These are phyloP conservation scores for Pocota personata DNA, from an alignment of 2,888 invertebrate species.

Conservation along the genomic window DNA sequence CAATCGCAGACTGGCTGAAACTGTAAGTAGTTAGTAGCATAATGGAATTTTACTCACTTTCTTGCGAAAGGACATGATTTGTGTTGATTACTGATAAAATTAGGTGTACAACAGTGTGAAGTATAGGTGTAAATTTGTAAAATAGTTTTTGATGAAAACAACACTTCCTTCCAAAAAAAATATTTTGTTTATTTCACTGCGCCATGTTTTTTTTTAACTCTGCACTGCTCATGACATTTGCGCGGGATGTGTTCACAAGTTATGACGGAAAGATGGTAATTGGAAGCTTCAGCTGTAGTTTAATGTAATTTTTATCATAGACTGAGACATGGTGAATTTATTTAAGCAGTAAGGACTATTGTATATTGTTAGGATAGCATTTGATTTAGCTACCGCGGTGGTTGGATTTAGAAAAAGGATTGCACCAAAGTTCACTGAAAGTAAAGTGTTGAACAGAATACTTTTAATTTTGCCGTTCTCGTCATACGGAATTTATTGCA, in stretches of 20 bases:
- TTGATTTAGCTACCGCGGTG: too few relatives aligned
- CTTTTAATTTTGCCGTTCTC: too few relatives aligned
- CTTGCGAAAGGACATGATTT: constrained; percentile 62
- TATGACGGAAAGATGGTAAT: neutral
- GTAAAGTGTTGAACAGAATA: too few relatives aligned
- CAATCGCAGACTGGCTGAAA: constrained; percentile 47
- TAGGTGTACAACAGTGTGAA: neutral
- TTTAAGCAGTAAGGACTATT: too few relatives aligned
- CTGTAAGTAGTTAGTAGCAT: constrained; percentile 39
- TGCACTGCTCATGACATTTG: constrained; percentile 47
- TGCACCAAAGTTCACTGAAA: too few relatives aligned
- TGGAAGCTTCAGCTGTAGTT: neutral
- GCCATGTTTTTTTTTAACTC: constrained; percentile 62
- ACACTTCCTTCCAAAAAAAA: constrained; percentile 19
- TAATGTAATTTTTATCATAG: too few relatives aligned
- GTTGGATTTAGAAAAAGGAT: too few relatives aligned
- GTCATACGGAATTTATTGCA: too few relatives aligned
- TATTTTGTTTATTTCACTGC: constrained; percentile 63
- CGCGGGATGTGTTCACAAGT: constrained; percentile 12
- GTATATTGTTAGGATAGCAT: too few relatives aligned
- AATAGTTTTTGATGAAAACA: constrained; percentile 35
- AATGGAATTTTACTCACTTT: constrained; percentile 49
- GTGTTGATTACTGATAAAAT: neutral
- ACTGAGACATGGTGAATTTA: too few relatives aligned
- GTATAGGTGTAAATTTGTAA: neutral